Evolutionary conservation across 1,140 invertebrate genomes (phyloP), one percentile per base, ranked within the genome.

Genomic region (Popillia japonica): DNA sequence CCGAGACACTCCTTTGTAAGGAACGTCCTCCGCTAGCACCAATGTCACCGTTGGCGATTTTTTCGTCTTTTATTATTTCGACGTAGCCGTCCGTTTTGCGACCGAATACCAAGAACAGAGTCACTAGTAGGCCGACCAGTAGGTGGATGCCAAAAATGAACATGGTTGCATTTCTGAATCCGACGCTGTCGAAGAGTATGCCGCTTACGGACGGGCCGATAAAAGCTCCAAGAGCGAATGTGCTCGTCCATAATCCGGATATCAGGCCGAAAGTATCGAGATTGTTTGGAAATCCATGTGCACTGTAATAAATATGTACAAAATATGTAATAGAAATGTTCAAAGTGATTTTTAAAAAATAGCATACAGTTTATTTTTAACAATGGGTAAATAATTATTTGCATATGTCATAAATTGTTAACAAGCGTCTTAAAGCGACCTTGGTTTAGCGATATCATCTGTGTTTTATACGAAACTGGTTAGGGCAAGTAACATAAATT

Each of bases 161-260:
- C 84, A 94, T 86, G 0, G 93, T 92, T 0, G 91, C 91, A 79
- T 90, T 89, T 77, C 90, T 84, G 84, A 96, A 96, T 0, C 93
- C 93, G 55, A 94, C 90, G 72, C 87, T 89, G 80, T 96, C 94
- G 78, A 92, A 91, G 0, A 96, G 88, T 48, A 94, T 89, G 7
- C 94, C 94, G 41, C 92, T 93, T 0, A 95, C 87, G 0, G 93
- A 94, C 0, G 94, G 94, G 0, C 94, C 94, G 34, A 95, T 92
- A 85, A 95, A 96, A 27, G 94, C 94, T n/a, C 95, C 95, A 0
- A 96, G 87, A 2, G 95, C 95, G 84, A 96, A 96, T 0, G 93
- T 92, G 10, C 94, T 95, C 0, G 95, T 95, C 94, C 94, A 96
- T 55, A 96, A 88, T 0, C 94, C 94, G 3, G 95, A 96, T 64